These are phyloP conservation scores for Salvelinus alpinus DNA, from an alignment of 2,113 vertebrate species.

Conservation along the genomic window DNA sequence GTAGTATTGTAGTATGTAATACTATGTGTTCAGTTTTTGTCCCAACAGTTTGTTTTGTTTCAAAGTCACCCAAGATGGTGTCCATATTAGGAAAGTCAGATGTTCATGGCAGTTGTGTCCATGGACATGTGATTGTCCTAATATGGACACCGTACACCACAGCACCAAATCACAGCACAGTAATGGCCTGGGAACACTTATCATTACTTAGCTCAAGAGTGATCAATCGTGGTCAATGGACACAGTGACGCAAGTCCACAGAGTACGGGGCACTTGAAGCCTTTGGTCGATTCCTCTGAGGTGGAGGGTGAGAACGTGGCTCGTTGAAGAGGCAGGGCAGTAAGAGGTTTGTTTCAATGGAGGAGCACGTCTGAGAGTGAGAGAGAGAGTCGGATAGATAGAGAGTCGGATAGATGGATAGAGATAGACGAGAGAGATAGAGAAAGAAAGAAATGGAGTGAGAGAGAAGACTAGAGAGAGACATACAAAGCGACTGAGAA, in stretches of 20 bases:
- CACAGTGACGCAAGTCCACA: no score
- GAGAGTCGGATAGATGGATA: background rate
- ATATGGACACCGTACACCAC: no score
- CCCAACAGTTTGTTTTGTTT: no score
- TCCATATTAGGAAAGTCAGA: no score
- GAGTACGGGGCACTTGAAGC: no score
- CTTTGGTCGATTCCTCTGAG: background rate
- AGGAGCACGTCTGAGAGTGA: no score
- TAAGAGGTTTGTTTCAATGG: slow-evolving; percentile 3
- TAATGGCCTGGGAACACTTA: background rate
- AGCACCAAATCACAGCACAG: background rate
- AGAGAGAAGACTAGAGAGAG: no score
- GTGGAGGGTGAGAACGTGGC: background rate
- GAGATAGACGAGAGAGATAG: background rate
- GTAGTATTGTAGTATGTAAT: no score
- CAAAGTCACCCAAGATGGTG: no score
- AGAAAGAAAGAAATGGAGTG: background rate
- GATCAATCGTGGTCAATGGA: slow-evolving; percentile 1
- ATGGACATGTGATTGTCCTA: no score
- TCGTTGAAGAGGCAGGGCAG: background rate
- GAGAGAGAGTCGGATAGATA: background rate
- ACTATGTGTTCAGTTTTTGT: no score
- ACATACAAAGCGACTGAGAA: background rate
- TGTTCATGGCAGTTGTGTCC: no score
- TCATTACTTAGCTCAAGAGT: background rate